These are phyloP conservation scores for Rhinolophus sinicus DNA, from an alignment of 2,113 vertebrate species.

Conservation along the genomic window DNA sequence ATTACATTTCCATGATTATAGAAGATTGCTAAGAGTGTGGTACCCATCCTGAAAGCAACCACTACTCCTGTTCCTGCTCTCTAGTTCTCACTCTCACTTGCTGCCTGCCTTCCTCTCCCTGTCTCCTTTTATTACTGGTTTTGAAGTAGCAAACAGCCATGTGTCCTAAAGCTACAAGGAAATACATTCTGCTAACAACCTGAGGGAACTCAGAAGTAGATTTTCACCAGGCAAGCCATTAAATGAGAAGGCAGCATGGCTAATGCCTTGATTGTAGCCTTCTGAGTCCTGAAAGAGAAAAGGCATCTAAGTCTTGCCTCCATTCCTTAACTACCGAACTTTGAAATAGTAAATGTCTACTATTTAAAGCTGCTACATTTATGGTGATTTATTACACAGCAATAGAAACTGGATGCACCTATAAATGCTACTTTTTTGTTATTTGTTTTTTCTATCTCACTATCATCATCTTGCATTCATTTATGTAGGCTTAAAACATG, in stretches of 20 bases:
- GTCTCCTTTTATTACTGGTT: not conserved
- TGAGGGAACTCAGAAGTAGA: not conserved
- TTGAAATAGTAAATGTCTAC: not conserved
- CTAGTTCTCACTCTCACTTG: not conserved
- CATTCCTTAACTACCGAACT: not conserved
- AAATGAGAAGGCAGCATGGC: not conserved
- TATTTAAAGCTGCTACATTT: not conserved
- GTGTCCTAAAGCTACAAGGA: not conserved
- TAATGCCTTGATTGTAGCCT: not conserved
- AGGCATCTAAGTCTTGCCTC: not conserved
- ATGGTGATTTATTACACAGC: not conserved
- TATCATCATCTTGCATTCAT: not conserved
- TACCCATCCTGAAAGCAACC: not conserved
- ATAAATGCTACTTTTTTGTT: not conserved
- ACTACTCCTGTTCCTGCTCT: not conserved
- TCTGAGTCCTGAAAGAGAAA: not conserved
- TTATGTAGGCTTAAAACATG: not conserved
- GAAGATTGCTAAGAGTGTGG: not conserved
- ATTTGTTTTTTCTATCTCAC: not conserved
- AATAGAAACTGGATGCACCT: not conserved
- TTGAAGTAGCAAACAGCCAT: not conserved
- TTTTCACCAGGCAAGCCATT: not conserved
- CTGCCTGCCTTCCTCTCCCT: not conserved
- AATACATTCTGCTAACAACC: not conserved
- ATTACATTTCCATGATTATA: not conserved